phyloP scores from a whole-genome alignment of 2,888 invertebrate species.

The Nephrotoma flavescens region DNA sequence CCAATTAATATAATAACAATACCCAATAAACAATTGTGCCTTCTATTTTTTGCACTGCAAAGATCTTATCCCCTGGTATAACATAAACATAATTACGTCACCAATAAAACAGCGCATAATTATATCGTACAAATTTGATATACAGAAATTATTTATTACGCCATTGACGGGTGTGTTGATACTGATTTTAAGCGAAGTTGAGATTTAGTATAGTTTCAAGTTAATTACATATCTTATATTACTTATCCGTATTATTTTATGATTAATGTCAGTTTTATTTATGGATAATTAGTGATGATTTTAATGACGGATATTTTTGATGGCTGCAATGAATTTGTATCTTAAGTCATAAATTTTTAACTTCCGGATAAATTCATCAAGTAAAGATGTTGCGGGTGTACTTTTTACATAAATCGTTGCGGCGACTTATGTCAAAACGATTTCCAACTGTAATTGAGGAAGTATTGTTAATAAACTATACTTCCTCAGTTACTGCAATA shows the following conservation, averaged over 20 bases:
- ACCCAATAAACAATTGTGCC: neutral
- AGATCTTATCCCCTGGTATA: neutral
- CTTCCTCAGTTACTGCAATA: no score
- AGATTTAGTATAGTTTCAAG: neutral
- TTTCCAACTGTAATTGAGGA: no score
- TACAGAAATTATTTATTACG: neutral
- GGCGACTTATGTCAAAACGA: no score
- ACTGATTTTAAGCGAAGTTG: neutral
- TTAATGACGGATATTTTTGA: neutral
- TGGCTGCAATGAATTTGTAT: neutral
- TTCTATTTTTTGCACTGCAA: neutral
- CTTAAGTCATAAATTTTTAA: neutral
- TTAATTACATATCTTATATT: neutral
- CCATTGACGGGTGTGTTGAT: neutral
- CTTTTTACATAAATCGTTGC: no score
- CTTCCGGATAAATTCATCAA: no score
- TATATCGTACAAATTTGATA: neutral
- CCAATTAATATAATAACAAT: neutral
- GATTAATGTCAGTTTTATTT: neutral
- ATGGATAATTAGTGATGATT: neutral
- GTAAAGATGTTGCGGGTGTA: no score
- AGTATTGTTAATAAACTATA: no score
- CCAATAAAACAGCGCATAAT: neutral
- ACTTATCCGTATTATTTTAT: neutral
- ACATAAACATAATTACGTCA: neutral